phyloP scores from a whole-genome alignment of 2,113 vertebrate species.

The Apodemus speciosus region DNA sequence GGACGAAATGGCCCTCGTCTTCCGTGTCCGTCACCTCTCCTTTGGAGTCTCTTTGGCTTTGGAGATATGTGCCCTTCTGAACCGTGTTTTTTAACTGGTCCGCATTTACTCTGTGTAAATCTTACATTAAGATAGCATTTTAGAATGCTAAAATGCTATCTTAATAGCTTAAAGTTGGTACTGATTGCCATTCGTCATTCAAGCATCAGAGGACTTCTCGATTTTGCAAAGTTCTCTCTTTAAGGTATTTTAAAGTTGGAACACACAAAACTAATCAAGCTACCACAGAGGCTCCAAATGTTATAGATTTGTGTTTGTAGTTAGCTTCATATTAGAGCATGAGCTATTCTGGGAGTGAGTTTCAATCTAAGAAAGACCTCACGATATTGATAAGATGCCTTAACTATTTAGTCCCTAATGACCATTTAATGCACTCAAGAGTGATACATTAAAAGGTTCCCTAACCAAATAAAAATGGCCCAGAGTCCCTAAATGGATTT shows the following conservation, averaged over 20 bases:
- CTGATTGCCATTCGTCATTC: conserved; percentile 39
- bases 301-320: conserved; percentile 36
- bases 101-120: background rate
- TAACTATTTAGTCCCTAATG: conserved; percentile 57
- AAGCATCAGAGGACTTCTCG: background rate
- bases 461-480: conserved; percentile 58
- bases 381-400: conserved; percentile 60
- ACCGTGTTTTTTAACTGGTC: background rate
- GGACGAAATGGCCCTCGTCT: background rate
- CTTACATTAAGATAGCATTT: conserved; percentile 18
- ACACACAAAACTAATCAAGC: conserved; percentile 33
- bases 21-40: background rate
- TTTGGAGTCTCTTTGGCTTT: conserved; percentile 14
- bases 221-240: conserved; percentile 28
- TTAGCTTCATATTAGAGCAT: conserved; percentile 34
- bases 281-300: background rate
- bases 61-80: conserved; percentile 40
- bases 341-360: conserved; percentile 54
- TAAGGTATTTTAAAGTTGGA: conserved; percentile 17
- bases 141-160: too few species aligned
- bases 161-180: conserved; percentile 11
- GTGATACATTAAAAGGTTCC: conserved; percentile 63
- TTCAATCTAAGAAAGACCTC: conserved; percentile 55
- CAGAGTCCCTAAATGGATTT: conserved; percentile 74
- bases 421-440: conserved; percentile 62